Percentiles rank a stretch among this genome's conserved stretches.
phyloP scores from a whole-genome alignment of 2,113 vertebrate species.

The chimpanzee (Pan troglodytes) region NHGRI_mPanTro3-v2.1_pri NC_072421.2:107206001-107206500 shows the following conservation, averaged over 20 bases:
- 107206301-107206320: not conserved
- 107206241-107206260: not conserved
- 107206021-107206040: too few relatives aligned
- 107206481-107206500: constrained; percentile 12
- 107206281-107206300: not conserved
- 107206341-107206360: constrained; percentile 16
- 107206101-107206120: not conserved
- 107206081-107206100: too few relatives aligned
- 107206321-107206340: not conserved
- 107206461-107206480: constrained; percentile 27
- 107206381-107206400: not conserved
- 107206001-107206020: too few relatives aligned
- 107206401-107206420: not conserved
- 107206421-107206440: not conserved
- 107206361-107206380: not conserved
- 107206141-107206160: not conserved
- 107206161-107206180: not conserved
- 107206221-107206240: not conserved
- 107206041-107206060: too few relatives aligned
- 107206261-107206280: not conserved
- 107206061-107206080: too few relatives aligned
- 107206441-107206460: constrained; percentile 37
- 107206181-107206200: not conserved
- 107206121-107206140: not conserved
- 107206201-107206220: not conserved